Evolutionary conservation across 2,797 vertebrate species (phyloP).

Genomic region (Chaetodon trifasciatus): DNA sequence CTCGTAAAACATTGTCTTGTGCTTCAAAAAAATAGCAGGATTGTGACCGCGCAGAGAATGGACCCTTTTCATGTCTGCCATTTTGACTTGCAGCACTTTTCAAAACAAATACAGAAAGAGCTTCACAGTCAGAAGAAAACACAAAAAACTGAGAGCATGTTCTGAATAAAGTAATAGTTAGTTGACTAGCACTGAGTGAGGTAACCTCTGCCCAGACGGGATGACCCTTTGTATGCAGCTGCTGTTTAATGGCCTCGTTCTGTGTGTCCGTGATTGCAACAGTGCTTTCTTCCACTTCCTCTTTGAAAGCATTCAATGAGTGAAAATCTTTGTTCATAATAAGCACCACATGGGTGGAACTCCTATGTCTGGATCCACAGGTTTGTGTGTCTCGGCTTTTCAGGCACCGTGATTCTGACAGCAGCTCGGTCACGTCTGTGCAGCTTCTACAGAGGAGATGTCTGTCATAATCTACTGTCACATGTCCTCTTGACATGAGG

Average conservation of each 20-base stretch:
- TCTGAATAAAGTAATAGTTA: neutral
- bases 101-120: neutral
- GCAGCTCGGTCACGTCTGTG: neutral
- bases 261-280: constrained; percentile 2
- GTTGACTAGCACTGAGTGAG: neutral
- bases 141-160: neutral
- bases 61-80: neutral
- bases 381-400: neutral
- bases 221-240: constrained; percentile 9
- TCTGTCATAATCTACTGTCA: neutral
- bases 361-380: neutral
- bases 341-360: neutral
- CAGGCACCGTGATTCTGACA: neutral
- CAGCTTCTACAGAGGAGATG: neutral
- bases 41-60: neutral
- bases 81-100: neutral
- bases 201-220: neutral
- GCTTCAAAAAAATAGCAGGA: neutral
- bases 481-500: constrained; percentile 8
- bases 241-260: neutral
- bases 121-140: neutral
- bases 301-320: neutral
- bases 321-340: neutral
- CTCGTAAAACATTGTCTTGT: neutral
- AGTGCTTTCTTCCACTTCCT: neutral